phyloP scores from a whole-genome alignment of 2,113 vertebrate species.

The Scalopus aquaticus region DNA sequence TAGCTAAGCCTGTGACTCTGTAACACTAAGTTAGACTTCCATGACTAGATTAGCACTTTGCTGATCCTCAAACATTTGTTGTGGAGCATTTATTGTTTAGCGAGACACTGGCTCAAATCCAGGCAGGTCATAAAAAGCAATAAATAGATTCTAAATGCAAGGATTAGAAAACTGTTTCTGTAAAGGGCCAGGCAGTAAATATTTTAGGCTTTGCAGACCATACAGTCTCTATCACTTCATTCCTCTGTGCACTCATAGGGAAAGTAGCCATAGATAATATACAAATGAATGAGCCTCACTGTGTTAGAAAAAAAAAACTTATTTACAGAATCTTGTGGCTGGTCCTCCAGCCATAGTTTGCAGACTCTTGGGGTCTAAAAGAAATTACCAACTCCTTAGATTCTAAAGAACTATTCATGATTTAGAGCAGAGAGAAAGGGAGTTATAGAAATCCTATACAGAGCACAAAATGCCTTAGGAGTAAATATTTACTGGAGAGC shows the following conservation, averaged over 20 bases:
- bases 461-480: not conserved
- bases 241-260: not conserved
- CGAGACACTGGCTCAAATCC: not conserved
- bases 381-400: not conserved
- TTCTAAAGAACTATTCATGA: not conserved
- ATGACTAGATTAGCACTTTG: not conserved
- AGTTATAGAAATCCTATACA: not conserved
- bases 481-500: not conserved
- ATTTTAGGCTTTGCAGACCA: not conserved
- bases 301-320: not conserved
- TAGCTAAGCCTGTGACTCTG: not conserved
- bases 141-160: conserved; percentile 1
- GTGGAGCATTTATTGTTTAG: not conserved
- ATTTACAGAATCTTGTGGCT: conserved; percentile 1
- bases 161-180: not conserved
- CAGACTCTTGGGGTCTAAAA: not conserved
- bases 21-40: not conserved
- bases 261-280: not conserved
- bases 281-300: not conserved
- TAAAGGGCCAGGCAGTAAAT: not conserved
- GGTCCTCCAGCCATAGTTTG: not conserved
- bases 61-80: not conserved
- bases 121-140: not conserved
- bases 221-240: not conserved
- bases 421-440: not conserved